Percentiles rank a stretch among this genome's conserved stretches.
These are phyloP conservation scores for Proterorhinus semilunaris DNA, from an alignment of 2,113 vertebrate genomes.

Conservation along the genomic window DNA sequence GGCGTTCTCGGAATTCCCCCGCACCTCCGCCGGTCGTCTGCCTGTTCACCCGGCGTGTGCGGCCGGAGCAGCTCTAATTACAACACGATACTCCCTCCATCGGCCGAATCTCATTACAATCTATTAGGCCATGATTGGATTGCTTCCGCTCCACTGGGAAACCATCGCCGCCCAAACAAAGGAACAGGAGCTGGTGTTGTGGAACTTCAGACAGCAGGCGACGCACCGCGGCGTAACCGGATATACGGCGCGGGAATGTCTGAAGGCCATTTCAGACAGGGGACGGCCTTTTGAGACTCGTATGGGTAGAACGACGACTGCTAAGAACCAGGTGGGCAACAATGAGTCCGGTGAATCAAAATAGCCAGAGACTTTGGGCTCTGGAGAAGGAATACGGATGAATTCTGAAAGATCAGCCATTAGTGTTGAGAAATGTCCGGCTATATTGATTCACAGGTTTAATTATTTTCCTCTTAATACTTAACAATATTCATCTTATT, in stretches of 20 bases:
- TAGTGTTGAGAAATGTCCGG: too few relatives aligned
- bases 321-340: too few relatives aligned
- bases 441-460: too few relatives aligned
- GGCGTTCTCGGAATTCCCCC: background rate
- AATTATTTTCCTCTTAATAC: too few relatives aligned
- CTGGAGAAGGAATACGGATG: too few relatives aligned
- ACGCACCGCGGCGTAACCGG: background rate
- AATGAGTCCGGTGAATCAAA: too few relatives aligned
- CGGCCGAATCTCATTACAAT: slow-evolving; percentile 4
- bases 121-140: slow-evolving; percentile 6
- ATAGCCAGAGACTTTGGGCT: too few relatives aligned
- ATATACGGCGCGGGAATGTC: too few relatives aligned
- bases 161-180: background rate
- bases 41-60: background rate
- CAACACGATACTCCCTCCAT: background rate
- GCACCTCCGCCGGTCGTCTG: background rate
- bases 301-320: background rate
- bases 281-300: background rate
- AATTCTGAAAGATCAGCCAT: too few relatives aligned
- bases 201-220: background rate
- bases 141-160: background rate
- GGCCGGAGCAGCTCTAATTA: background rate
- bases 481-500: too few relatives aligned
- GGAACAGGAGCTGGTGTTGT: background rate
- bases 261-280: background rate